phyloP scores from a whole-genome alignment of 2,113 vertebrate genomes.

The Panthera leo region DNA sequence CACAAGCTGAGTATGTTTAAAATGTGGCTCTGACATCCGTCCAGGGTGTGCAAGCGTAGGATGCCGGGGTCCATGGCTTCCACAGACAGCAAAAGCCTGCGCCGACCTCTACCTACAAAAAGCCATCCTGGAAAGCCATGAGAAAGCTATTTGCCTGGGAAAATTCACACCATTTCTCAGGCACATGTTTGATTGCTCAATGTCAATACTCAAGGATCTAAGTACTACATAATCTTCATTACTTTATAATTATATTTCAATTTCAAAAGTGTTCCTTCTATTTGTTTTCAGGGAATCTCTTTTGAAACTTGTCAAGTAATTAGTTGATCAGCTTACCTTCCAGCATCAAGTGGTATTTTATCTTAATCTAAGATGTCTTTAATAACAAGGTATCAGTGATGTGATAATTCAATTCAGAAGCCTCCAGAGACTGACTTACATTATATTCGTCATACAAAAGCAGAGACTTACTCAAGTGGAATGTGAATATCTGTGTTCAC shows the following conservation, averaged over 20 bases:
- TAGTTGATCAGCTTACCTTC: constrained; percentile 77
- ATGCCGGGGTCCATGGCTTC: accelerated
- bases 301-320: constrained; percentile 74
- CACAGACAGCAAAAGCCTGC: background rate
- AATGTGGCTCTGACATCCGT: background rate
- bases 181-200: background rate
- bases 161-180: constrained; percentile 26
- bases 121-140: background rate
- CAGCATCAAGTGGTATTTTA: constrained; percentile 74
- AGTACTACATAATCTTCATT: constrained; percentile 61
- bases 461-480: constrained; percentile 70
- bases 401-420: constrained; percentile 74
- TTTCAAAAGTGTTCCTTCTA: constrained; percentile 61
- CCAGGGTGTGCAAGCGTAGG: background rate
- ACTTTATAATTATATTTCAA: constrained; percentile 71
- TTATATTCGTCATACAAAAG: constrained; percentile 62
- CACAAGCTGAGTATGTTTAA: background rate
- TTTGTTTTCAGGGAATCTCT: constrained; percentile 70
- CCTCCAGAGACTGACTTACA: constrained; percentile 64
- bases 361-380: constrained; percentile 77
- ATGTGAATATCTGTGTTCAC: constrained; percentile 60
- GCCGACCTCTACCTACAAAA: background rate
- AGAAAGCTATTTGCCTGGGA: background rate
- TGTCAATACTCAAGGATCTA: constrained; percentile 63
- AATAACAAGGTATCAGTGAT: constrained; percentile 73